A percentile compares a stretch with the other conserved stretches of the same genome.
These are phyloP conservation scores for Melanargia galathea DNA, from an alignment of 2,888 invertebrate species.

Conservation along the genomic window DNA sequence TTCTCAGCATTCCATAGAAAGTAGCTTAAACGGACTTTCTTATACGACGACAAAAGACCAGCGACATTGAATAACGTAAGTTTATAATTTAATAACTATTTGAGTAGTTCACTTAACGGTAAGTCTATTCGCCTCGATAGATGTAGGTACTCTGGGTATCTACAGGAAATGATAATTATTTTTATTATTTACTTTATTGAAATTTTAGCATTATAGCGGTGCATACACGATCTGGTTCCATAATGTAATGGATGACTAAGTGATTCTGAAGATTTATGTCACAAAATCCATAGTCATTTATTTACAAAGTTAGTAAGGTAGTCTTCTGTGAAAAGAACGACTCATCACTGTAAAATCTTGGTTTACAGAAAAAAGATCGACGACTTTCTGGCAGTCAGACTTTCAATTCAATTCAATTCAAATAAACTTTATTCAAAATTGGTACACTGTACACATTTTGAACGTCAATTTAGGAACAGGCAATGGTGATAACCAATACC, in stretches of 20 bases:
- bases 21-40: slow-evolving; percentile 5
- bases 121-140: neutral
- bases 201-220: neutral
- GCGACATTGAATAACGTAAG: slow-evolving; percentile 6
- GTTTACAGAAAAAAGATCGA: too few relatives aligned
- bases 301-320: neutral
- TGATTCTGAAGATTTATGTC: neutral
- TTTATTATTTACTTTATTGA: neutral
- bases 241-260: neutral
- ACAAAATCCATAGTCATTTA: slow-evolving; percentile 2
- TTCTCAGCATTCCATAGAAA: neutral
- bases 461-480: too few relatives aligned
- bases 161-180: neutral
- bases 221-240: neutral
- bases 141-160: neutral
- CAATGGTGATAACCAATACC: too few relatives aligned
- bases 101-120: neutral
- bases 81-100: slow-evolving; percentile 7
- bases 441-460: too few relatives aligned
- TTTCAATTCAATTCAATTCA: too few relatives aligned
- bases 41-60: neutral
- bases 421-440: too few relatives aligned
- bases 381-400: too few relatives aligned
- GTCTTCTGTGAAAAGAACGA: too few relatives aligned
- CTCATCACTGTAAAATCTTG: too few relatives aligned